Conservation (phyloP, 2,113 vertebrate species). For the Melanerpes formicivorus region DNA sequence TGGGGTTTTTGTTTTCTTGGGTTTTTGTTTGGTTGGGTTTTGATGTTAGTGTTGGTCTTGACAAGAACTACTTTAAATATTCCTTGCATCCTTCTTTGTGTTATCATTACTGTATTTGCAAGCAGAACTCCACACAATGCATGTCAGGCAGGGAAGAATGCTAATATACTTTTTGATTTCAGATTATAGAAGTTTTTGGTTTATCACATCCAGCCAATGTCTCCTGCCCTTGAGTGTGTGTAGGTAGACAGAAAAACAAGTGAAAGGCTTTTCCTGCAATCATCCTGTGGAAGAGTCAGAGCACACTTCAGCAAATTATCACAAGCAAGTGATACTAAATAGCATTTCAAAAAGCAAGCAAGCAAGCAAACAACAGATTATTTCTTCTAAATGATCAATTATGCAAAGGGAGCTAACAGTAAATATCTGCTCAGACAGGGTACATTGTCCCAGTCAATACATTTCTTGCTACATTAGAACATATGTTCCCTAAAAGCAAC, state of each 20-base stretch:
- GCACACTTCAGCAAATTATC: neutral
- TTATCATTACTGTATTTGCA: neutral
- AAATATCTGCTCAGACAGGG: neutral
- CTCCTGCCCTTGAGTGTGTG: neutral
- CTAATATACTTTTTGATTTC: neutral
- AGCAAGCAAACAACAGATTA: neutral
- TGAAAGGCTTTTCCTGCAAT: neutral
- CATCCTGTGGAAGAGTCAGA: neutral
- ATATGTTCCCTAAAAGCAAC: neutral
- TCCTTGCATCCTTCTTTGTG: neutral
- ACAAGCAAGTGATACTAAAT: neutral
- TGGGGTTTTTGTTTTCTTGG: neutral
- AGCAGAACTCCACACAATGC: neutral
- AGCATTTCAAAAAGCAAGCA: neutral
- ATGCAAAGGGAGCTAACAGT: neutral
- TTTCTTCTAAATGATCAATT: neutral
- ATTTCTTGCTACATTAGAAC: neutral
- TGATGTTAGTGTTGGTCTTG: neutral
- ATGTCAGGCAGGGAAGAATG: neutral
- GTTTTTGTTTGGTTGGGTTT: too few relatives aligned
- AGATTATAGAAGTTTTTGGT: neutral
- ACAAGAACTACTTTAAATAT: neutral
- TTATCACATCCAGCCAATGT: neutral
- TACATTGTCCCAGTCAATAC: neutral
- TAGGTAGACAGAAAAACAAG: neutral